Evolutionary conservation across 1,140 invertebrate species (phyloP).

Genomic region (Solen grandis): DNA sequence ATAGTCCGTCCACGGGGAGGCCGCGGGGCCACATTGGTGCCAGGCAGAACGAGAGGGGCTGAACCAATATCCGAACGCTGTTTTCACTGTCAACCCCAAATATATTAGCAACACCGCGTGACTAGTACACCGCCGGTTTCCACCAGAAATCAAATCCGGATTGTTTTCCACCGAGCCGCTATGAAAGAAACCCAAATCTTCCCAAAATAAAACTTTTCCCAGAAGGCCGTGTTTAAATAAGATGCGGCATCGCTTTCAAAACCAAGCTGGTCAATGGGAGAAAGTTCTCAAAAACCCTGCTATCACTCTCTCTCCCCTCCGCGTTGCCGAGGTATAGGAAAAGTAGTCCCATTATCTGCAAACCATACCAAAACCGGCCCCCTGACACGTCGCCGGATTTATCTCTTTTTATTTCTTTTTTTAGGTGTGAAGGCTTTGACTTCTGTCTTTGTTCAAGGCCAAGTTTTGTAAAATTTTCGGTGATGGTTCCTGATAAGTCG

Average conservation of each 20-base stretch:
- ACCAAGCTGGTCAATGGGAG: constrained; percentile 57
- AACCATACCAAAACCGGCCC: constrained; percentile 57
- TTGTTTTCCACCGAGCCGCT: constrained; percentile 59
- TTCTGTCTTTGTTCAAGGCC: background rate
- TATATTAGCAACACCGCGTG: constrained; percentile 52
- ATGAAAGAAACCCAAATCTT: constrained; percentile 60
- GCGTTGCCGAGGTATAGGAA: constrained; percentile 62
- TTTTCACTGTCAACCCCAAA: constrained; percentile 46
- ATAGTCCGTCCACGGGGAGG: constrained; percentile 62
- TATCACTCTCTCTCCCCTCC: constrained; percentile 63
- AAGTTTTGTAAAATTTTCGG: too few relatives aligned
- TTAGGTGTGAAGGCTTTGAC: background rate
- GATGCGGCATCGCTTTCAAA: constrained; percentile 60
- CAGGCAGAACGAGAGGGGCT: constrained; percentile 56
- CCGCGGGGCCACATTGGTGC: constrained; percentile 61
- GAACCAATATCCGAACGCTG: constrained; percentile 54
- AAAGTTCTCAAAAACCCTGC: constrained; percentile 65
- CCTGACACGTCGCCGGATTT: constrained; percentile 62
- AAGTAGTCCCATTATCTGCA: constrained; percentile 58
- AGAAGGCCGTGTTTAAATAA: constrained; percentile 63
- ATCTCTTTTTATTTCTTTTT: constrained; percentile 26
- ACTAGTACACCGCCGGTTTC: constrained; percentile 53
- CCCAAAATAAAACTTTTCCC: constrained; percentile 65
- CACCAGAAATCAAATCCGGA: constrained; percentile 58
- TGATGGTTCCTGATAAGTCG: background rate